A percentile compares a stretch with the other conserved stretches of the same genome.
phyloP scores from a whole-genome alignment of 2,888 invertebrate genomes.

The Archips crataeganus region DNA sequence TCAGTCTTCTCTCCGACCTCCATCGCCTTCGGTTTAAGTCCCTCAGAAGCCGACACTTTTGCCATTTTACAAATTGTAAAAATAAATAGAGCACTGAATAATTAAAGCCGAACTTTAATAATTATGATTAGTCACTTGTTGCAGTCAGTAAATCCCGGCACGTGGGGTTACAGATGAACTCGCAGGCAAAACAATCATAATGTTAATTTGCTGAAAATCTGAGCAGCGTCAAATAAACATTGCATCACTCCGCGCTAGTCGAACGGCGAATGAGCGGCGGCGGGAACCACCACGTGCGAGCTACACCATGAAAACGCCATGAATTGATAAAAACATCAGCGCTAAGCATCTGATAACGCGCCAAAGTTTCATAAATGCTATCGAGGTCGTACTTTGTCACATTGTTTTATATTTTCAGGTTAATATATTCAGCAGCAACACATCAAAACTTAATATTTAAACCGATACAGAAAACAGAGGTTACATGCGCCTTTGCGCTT shows the following conservation, averaged over 20 bases:
- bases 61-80: conserved; percentile 66
- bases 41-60: conserved; percentile 77
- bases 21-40: conserved; percentile 72
- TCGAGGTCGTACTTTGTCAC: conserved; percentile 4
- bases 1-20: conserved; percentile 60
- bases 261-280: conserved; percentile 57
- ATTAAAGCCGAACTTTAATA: conserved; percentile 1
- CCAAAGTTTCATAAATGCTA: conserved; percentile 17
- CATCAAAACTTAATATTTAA: conserved; percentile 44
- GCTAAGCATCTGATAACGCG: conserved; percentile 35
- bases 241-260: conserved; percentile 67
- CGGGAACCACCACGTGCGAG: conserved; percentile 58
- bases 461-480: not conserved
- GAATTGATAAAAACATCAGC: conserved; percentile 55
- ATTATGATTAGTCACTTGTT: conserved; percentile 4
- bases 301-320: conserved; percentile 66
- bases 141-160: conserved; percentile 25
- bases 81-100: conserved; percentile 36
- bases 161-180: conserved; percentile 22
- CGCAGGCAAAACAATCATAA: conserved; percentile 38
- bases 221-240: conserved; percentile 72
- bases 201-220: conserved; percentile 57
- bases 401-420: conserved; percentile 57
- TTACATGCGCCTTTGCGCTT: not conserved
- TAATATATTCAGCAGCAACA: conserved; percentile 69